Percentiles rank a stretch among this genome's conserved stretches.
Conservation (phyloP, 2,888 invertebrate genomes). For the Calliphora vomitoria region DNA sequence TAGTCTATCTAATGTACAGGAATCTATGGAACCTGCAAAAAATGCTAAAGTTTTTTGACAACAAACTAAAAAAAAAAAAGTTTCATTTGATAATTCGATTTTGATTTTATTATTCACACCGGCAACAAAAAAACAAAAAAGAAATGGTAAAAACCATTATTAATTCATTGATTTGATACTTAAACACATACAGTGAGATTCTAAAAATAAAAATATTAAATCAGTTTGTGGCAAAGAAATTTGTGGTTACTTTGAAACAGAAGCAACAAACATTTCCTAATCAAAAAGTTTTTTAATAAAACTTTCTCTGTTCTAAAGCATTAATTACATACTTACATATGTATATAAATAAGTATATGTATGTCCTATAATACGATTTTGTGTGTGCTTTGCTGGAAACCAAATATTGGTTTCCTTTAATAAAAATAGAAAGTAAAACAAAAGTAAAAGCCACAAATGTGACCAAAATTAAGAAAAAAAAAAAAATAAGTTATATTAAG, state of each 20-base stretch:
- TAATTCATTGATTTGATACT: background rate
- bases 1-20: no score
- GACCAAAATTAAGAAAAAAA: background rate
- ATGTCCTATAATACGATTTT: background rate
- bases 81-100: no score
- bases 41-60: no score
- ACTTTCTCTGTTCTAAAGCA: constrained; percentile 7
- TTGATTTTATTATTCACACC: no score
- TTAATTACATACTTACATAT: background rate
- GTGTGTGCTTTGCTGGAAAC: background rate
- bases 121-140: no score
- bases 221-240: background rate
- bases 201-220: background rate
- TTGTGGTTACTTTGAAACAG: background rate
- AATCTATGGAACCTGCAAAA: no score
- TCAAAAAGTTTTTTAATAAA: constrained; percentile 49
- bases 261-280: background rate
- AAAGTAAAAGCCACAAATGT: background rate
- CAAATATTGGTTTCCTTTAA: background rate
- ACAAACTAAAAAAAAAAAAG: no score
- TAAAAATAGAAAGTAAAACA: background rate
- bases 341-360: no score
- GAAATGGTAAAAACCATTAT: no score
- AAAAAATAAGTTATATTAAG: background rate
- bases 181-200: background rate